These are phyloP conservation scores for Chaenogobius annularis DNA, from an alignment of 2,113 vertebrate species.

Conservation along the genomic window DNA sequence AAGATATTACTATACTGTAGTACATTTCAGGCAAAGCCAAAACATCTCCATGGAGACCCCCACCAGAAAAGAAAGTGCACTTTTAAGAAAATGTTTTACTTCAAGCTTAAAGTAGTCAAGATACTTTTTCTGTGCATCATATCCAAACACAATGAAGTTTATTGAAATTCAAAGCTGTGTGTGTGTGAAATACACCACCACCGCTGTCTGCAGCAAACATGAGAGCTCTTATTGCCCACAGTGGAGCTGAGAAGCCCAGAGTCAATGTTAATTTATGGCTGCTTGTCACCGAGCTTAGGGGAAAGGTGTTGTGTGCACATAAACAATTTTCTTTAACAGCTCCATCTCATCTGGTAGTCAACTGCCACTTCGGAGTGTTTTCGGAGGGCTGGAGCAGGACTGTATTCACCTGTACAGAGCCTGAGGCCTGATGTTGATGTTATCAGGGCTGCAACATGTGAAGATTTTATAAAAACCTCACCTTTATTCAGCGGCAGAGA, in stretches of 20 bases:
- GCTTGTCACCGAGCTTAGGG: neutral
- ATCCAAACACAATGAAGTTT: slow-evolving; percentile 6
- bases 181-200: neutral
- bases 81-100: neutral
- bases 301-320: neutral
- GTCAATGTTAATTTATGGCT: neutral
- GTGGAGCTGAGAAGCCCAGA: neutral
- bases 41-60: neutral
- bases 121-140: neutral
- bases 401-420: slow-evolving; percentile 5
- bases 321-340: slow-evolving; percentile 3
- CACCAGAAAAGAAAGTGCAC: neutral
- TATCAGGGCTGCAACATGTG: slow-evolving; percentile 16
- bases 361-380: neutral
- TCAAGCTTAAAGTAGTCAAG: neutral
- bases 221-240: neutral
- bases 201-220: neutral
- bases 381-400: neutral
- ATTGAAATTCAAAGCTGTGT: slow-evolving; percentile 27
- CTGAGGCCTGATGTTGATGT: slow-evolving; percentile 18
- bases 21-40: neutral
- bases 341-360: neutral
- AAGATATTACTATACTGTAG: neutral
- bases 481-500: neutral
- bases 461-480: slow-evolving; percentile 1